These are phyloP conservation scores for Sphaerophoria rueppellii DNA, from an alignment of 2,888 invertebrate species.

Conservation along the genomic window DNA sequence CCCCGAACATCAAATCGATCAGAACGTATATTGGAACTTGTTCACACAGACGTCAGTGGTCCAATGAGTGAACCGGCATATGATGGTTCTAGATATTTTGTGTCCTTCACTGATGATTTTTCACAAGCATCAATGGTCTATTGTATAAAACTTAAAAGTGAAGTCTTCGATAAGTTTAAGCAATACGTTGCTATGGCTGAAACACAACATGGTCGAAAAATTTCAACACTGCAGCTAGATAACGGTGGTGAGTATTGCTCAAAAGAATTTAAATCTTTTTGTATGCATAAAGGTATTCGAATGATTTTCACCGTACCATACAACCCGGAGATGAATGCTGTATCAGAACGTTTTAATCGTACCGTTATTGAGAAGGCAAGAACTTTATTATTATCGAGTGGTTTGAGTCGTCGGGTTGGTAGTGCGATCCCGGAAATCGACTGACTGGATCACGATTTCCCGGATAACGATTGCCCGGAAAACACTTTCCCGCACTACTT, in stretches of 20 bases:
- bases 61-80: too few species aligned
- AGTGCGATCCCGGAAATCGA: too few species aligned
- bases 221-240: background rate
- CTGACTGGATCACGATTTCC: too few species aligned
- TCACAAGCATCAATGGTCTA: background rate
- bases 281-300: background rate
- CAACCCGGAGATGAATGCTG: slow-evolving; percentile 4
- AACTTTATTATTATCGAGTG: background rate
- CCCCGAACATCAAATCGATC: slow-evolving; percentile 2
- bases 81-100: too few species aligned
- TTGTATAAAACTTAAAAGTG: background rate
- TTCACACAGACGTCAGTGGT: too few species aligned
- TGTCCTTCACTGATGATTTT: background rate
- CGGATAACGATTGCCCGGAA: too few species aligned
- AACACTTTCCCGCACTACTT: too few species aligned
- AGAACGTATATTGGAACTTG: background rate
- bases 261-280: slow-evolving; percentile 10
- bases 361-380: slow-evolving; percentile 7
- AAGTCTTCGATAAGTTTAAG: background rate
- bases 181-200: background rate
- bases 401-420: background rate
- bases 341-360: slow-evolving; percentile 4
- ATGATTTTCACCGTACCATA: background rate
- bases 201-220: background rate
- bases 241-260: background rate